Conservation (phyloP, 2,888 invertebrate genomes). For the Neria commutata region DNA sequence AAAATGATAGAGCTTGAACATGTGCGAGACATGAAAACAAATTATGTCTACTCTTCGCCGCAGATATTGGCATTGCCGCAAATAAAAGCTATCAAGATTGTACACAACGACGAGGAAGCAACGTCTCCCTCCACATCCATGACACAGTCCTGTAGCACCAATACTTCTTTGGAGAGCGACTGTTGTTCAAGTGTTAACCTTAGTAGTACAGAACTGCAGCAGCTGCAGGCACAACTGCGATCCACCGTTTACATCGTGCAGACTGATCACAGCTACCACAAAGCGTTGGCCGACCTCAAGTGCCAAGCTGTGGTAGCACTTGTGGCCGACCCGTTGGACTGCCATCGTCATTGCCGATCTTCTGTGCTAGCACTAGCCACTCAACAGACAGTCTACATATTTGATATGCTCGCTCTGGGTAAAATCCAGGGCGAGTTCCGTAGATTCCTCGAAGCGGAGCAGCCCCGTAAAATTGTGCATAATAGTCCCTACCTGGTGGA, state of each 20-base stretch:
- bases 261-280: conserved; percentile 46
- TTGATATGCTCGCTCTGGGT: conserved; percentile 43
- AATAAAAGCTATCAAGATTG: conserved; percentile 37
- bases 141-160: too few relatives aligned
- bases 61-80: conserved; percentile 37
- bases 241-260: conserved; percentile 37
- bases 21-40: conserved; percentile 38
- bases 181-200: background rate
- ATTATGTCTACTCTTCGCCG: conserved; percentile 35
- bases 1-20: conserved; percentile 38
- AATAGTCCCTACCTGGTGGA: conserved; percentile 41
- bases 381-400: conserved; percentile 39
- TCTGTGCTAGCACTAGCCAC: conserved; percentile 39
- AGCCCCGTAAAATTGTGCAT: conserved; percentile 41
- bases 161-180: too few relatives aligned
- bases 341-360: conserved; percentile 39
- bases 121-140: too few relatives aligned
- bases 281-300: conserved; percentile 42
- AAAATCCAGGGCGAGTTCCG: conserved; percentile 41
- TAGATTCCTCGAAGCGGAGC: conserved; percentile 37
- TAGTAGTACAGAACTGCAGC: conserved; percentile 25
- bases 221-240: conserved; percentile 33
- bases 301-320: conserved; percentile 37
- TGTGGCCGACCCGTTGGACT: conserved; percentile 38
- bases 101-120: conserved; percentile 20